Percentiles rank a stretch among this genome's conserved stretches.
phyloP scores from a whole-genome alignment of 2,113 vertebrate genomes.

The Hymenochirus boettgeri region DNA sequence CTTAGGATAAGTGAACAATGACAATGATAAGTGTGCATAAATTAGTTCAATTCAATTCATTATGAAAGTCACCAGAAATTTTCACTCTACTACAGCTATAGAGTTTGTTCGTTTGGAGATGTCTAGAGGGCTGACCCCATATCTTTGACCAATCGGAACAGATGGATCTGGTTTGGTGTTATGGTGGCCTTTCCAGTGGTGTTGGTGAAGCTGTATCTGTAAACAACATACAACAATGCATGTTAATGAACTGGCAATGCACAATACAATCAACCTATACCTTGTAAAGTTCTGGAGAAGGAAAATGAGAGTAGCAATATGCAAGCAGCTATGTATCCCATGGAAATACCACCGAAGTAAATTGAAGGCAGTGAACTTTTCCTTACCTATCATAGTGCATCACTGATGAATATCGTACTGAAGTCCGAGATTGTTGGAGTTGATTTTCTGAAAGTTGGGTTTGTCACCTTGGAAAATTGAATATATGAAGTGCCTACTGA shows the following conservation, averaged over 20 bases:
- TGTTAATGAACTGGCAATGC: no score
- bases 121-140: constrained; percentile 55
- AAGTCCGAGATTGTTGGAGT: constrained; percentile 7
- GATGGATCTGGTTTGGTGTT: constrained; percentile 51
- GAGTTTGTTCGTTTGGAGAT: constrained; percentile 59
- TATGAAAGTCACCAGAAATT: background rate
- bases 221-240: no score
- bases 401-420: constrained; percentile 67
- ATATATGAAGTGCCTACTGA: no score
- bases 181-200: constrained; percentile 50
- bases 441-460: no score
- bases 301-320: no score
- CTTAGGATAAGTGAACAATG: background rate
- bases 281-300: no score
- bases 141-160: constrained; percentile 56
- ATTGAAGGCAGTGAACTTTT: no score
- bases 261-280: no score
- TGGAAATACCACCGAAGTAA: no score
- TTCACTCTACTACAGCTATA: constrained; percentile 56
- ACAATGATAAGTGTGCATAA: background rate
- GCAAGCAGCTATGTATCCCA: no score
- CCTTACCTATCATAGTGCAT: constrained; percentile 59
- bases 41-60: background rate
- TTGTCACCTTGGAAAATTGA: no score
- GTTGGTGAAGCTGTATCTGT: constrained; percentile 46